Base-by-base conservation (phyloP, 2,888 invertebrate species). In the Aspidiotus rigidus region DNA sequence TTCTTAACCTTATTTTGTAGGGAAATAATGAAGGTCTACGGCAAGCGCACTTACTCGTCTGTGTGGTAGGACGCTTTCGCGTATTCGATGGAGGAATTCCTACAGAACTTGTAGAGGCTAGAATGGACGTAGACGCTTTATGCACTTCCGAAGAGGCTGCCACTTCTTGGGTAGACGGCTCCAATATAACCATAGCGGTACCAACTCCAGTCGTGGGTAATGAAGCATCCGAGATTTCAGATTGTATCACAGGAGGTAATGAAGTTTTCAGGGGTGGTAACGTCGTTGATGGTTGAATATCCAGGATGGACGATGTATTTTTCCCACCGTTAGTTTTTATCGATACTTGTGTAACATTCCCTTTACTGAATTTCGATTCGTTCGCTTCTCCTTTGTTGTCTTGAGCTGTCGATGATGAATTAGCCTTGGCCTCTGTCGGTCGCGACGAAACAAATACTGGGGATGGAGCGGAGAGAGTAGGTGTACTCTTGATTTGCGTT, bases 111-210 rank as follows among this genome's bases (percentile, higher is more conserved):
- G 67, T 56, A 8, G 59, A 28, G 9, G 10, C 15, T 16, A 49
- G 59, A n/a, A 57, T 59, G 17, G 66, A 57, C 7, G 70, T 69
- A 1, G 71, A 71, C 13, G 71, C 70, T 60, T 73, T 72, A 67
- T 74, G 73, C n/a, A 75, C 71, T 53, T 76, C 72, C 53, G 73
- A 74, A 44, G 66, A 66, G 41, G 75, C 72, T 56, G 75, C 72
- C 42, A 78, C 74, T 70, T 80, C 80, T 71, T 77, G 76, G 69
- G 80, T 78, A 7, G 80, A 80, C 1, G 80, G 78, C 73, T 80
- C 80, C 28, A 81, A 72, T 39, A 76, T 72, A 9, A 79, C 77
- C 13, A 76, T 76, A 7, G 76, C 75, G 71, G 71, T 71, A 17
- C 72, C 72, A n/a, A 72, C 69, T 41, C 72, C 72, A 6, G 70